Evolutionary conservation across 1,140 invertebrate species (phyloP).

Genomic region (Penaeus vannamei): DNA sequence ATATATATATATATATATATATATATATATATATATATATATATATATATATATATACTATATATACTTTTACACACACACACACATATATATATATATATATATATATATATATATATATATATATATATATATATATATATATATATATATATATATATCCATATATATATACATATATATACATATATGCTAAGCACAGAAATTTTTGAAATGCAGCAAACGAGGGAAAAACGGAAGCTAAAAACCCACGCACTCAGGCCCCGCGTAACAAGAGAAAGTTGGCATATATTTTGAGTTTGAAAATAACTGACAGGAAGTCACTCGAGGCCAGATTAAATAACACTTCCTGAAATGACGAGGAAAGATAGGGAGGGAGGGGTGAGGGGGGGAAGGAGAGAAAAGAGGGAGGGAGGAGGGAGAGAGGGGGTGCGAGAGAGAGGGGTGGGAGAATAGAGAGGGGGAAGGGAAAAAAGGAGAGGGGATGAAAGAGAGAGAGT

Average conservation of each 20-base stretch:
- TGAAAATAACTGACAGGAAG: neutral
- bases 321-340: neutral
- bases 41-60: constrained; percentile 30
- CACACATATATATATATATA: neutral
- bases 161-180: neutral
- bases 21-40: constrained; percentile 27
- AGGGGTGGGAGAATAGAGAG: neutral
- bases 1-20: constrained; percentile 30
- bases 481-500: neutral
- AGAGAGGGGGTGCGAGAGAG: neutral
- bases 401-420: neutral
- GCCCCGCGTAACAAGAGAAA: too few relatives aligned
- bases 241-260: too few relatives aligned
- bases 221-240: too few relatives aligned
- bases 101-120: neutral
- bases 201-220: neutral
- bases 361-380: neutral
- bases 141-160: neutral
- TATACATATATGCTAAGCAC: neutral
- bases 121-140: too few relatives aligned
- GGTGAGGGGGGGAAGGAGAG: neutral
- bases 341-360: neutral
- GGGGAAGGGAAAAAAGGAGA: neutral
- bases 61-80: neutral
- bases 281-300: too few relatives aligned